These are phyloP conservation scores for Papilio polyxenes DNA, from an alignment of 1,140 invertebrate species.

Conservation along the genomic window DNA sequence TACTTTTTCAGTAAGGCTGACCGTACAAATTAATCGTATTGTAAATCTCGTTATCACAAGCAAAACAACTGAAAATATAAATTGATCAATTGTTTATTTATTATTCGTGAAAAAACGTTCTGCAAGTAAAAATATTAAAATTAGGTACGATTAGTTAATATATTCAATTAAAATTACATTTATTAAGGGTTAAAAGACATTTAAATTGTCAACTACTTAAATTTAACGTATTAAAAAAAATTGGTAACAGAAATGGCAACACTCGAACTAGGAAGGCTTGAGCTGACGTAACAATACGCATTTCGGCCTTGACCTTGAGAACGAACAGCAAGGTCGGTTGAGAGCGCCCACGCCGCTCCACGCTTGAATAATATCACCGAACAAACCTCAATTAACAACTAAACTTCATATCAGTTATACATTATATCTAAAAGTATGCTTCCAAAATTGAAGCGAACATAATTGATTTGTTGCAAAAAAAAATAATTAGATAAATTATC, in stretches of 20 bases:
- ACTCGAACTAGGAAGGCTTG: conserved; percentile 33
- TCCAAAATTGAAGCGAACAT: neutral
- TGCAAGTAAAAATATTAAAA: neutral
- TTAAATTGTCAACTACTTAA: neutral
- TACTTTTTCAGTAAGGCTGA: neutral
- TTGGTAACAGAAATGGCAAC: conserved; percentile 16
- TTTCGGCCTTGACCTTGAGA: conserved; percentile 36
- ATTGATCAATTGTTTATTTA: neutral
- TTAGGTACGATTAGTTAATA: too few species aligned
- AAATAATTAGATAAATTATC: too few species aligned
- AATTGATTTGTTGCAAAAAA: too few species aligned
- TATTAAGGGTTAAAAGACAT: neutral
- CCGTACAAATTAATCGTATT: conserved; percentile 2
- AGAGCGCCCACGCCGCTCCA: conserved; percentile 24
- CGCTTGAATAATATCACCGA: neutral
- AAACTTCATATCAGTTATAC: neutral
- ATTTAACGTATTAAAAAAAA: neutral
- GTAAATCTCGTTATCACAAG: neutral
- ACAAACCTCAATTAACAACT: conserved; percentile 11
- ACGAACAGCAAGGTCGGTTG: conserved; percentile 32
- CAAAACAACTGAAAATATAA: neutral
- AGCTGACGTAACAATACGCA: conserved; percentile 43
- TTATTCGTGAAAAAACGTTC: neutral
- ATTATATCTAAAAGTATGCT: neutral
- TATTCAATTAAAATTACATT: neutral